These are phyloP conservation scores for Erannis defoliaria DNA, from an alignment of 2,888 invertebrate genomes.

Conservation along the genomic window DNA sequence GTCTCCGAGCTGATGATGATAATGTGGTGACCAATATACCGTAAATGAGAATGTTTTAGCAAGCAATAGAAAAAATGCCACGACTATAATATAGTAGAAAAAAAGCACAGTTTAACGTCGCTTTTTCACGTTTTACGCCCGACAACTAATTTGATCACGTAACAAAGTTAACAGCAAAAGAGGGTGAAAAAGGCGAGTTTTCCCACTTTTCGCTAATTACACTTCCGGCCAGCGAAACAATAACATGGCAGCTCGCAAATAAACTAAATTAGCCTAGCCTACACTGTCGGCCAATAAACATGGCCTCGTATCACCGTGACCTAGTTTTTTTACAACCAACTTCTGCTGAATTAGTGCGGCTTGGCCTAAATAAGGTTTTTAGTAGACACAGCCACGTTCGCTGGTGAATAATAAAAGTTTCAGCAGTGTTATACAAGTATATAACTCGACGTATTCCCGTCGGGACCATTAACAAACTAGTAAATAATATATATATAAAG, in stretches of 20 bases:
- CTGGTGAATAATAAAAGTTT: background rate
- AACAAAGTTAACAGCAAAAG: conserved; percentile 9
- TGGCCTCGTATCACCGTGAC: conserved; percentile 47
- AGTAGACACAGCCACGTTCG: background rate
- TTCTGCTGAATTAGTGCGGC: conserved; percentile 13
- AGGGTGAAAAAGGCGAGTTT: background rate
- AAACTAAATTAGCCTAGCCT: conserved; percentile 46
- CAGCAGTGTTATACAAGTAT: background rate
- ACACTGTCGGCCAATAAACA: conserved; percentile 55
- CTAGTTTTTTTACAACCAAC: conserved; percentile 34
- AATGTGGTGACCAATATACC: too few relatives aligned
- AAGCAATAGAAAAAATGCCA: too few relatives aligned
- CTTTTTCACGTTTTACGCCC: conserved; percentile 1
- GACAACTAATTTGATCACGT: background rate
- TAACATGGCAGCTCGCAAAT: conserved; percentile 38
- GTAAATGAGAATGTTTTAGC: too few relatives aligned
- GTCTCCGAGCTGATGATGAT: too few relatives aligned
- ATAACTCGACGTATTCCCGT: too few relatives aligned
- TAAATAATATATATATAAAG: too few relatives aligned
- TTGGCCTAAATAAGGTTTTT: conserved; percentile 18
- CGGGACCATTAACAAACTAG: background rate
- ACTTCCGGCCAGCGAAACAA: conserved; percentile 26
- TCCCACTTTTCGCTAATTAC: conserved; percentile 34
- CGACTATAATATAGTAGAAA: background rate
- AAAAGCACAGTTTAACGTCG: background rate